Conservation (phyloP, 2,888 invertebrate genomes). For the Oasisia sp. region DNA sequence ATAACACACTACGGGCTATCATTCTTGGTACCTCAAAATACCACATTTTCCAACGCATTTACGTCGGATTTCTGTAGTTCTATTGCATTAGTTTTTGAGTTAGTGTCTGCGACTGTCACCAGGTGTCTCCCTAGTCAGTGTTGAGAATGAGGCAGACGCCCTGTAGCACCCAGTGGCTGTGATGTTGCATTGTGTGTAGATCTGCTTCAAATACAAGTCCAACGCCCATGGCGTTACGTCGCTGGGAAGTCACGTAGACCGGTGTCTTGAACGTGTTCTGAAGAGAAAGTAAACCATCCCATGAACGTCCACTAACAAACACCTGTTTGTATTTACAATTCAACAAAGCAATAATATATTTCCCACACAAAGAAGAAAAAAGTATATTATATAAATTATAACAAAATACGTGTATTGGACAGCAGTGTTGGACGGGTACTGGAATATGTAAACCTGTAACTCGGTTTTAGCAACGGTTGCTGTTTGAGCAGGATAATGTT, state of each 20-base stretch:
- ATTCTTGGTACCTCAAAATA: too few species aligned
- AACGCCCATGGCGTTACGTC: conserved; percentile 90
- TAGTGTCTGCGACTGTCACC: not conserved
- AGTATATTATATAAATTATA: too few species aligned
- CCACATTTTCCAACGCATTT: not conserved
- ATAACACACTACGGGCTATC: too few species aligned
- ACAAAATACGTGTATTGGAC: too few species aligned
- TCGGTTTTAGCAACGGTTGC: too few species aligned
- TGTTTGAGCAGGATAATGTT: too few species aligned
- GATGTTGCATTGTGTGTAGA: conserved; percentile 82
- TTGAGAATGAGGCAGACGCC: conserved; percentile 90
- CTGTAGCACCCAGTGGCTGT: conserved; percentile 89
- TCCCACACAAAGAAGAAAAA: too few species aligned
- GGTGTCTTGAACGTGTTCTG: conserved; percentile 89
- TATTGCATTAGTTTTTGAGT: not conserved
- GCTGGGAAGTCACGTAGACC: conserved; percentile 87
- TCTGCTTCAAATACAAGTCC: conserved; percentile 92
- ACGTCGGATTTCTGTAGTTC: not conserved
- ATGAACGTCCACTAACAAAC: conserved; percentile 19
- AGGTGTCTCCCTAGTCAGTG: conserved; percentile 71
- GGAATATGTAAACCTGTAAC: too few species aligned
- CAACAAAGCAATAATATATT: too few species aligned
- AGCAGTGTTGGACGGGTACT: too few species aligned
- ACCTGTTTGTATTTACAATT: not conserved
- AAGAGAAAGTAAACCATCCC: too few species aligned